Conservation (phyloP, 2,113 vertebrate species). For the Oenanthe oenanthe region DNA sequence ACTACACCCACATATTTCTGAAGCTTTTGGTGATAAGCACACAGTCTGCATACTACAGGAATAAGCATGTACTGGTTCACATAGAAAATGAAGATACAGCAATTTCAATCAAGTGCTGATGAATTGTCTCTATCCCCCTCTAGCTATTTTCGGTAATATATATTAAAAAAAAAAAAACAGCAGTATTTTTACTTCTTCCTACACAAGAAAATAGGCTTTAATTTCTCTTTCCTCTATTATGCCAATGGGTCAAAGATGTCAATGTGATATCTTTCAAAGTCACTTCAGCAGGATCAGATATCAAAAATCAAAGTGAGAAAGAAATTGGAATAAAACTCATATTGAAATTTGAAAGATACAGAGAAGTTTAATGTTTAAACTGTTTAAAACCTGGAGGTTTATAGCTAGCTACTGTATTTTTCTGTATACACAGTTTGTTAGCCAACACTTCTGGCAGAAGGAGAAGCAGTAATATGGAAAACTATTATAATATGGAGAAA, state of each 20-base stretch:
- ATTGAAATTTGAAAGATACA: not conserved
- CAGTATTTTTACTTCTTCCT: constrained; percentile 23
- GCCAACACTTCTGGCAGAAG: not conserved
- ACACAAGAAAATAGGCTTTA: not conserved
- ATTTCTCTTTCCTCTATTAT: not conserved
- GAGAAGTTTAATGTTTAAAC: not conserved
- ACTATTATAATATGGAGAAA: not conserved
- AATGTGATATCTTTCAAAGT: not conserved
- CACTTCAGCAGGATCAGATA: not conserved
- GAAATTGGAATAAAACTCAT: not conserved
- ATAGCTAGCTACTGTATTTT: constrained; percentile 1
- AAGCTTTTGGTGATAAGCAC: constrained; percentile 35
- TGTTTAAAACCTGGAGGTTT: not conserved
- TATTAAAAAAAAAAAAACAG: not conserved
- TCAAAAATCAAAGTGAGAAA: not conserved
- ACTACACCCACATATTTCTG: constrained; percentile 52
- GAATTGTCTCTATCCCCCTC: constrained; percentile 26
- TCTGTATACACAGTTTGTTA: not conserved
- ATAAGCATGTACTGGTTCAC: constrained; percentile 35
- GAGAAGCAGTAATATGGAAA: not conserved
- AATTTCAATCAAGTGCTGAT: constrained; percentile 30
- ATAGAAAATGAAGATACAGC: constrained; percentile 2
- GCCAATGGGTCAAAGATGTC: not conserved
- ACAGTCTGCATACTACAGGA: constrained; percentile 35
- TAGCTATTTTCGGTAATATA: constrained; percentile 1